Conservation (phyloP, 2,113 vertebrate genomes). For the Antennarius striatus region DNA sequence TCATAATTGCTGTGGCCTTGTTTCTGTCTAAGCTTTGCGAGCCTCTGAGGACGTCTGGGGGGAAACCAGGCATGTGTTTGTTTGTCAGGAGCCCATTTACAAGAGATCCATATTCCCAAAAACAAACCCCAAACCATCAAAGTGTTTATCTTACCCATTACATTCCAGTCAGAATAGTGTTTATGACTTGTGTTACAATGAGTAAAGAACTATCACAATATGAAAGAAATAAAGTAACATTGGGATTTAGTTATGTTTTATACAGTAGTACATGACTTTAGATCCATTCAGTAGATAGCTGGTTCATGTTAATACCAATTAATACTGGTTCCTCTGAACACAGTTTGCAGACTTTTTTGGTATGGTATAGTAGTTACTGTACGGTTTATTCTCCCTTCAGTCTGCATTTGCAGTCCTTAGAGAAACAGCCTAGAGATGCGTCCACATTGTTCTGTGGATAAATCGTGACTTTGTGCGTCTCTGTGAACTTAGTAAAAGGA, state of each 20-base stretch:
- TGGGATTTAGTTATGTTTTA: conserved; percentile 28
- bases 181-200: conserved; percentile 41
- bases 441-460: conserved; percentile 53
- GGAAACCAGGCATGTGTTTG: conserved; percentile 69
- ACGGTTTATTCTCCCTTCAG: conserved; percentile 46
- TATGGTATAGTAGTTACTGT: conserved; percentile 40
- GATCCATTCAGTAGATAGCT: conserved; percentile 38
- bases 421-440: conserved; percentile 54
- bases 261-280: conserved; percentile 24
- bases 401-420: conserved; percentile 45
- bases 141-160: conserved; percentile 58
- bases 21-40: conserved; percentile 54
- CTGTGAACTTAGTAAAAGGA: conserved; percentile 72
- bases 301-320: conserved; percentile 28
- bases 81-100: conserved; percentile 71
- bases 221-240: conserved; percentile 23
- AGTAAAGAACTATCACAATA: conserved; percentile 37
- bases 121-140: conserved; percentile 58
- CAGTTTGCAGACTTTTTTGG: conserved; percentile 15
- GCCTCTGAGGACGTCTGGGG: conserved; percentile 56
- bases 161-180: conserved; percentile 32
- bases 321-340: conserved; percentile 27
- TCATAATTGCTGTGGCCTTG: conserved; percentile 63
- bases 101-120: conserved; percentile 62
- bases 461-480: conserved; percentile 63